Evolutionary conservation across 2,888 invertebrate species (phyloP).

Genomic region (Toxonevra muliebris): DNA sequence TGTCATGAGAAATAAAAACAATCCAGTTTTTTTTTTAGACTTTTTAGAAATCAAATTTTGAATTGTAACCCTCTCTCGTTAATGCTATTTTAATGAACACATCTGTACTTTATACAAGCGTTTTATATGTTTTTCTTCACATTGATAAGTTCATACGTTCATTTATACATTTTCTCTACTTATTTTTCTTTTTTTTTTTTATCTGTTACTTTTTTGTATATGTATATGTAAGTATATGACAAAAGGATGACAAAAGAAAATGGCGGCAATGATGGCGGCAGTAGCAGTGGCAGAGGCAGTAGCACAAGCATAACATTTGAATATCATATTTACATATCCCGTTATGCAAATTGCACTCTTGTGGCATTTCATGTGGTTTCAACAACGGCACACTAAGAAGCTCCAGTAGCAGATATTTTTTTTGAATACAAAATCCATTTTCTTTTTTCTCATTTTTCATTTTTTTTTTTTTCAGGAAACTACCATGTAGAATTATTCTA

Average conservation of each 20-base stretch:
- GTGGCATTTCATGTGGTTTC: constrained; percentile 26
- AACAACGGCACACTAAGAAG: not conserved
- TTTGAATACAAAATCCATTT: not conserved
- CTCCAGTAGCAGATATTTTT: too few species aligned
- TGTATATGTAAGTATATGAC: not conserved
- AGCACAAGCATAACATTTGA: constrained; percentile 25
- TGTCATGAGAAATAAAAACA: too few species aligned
- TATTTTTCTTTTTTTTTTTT: not conserved
- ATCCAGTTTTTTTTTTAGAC: too few species aligned
- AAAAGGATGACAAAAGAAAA: constrained; percentile 25
- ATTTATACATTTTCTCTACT: not conserved
- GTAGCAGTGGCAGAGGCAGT: too few species aligned
- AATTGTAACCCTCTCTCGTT: too few species aligned
- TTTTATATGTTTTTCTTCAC: not conserved
- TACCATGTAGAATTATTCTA: not conserved
- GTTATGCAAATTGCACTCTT: constrained; percentile 41
- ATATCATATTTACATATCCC: constrained; percentile 33
- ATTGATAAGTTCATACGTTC: not conserved
- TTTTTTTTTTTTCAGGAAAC: not conserved
- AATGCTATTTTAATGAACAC: too few species aligned
- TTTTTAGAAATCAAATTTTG: too few species aligned
- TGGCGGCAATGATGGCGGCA: constrained; percentile 14
- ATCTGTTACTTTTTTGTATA: not conserved
- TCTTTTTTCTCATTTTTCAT: not conserved
- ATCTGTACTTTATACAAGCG: not conserved